Evolutionary conservation across 1,140 invertebrate genomes (phyloP).

Genomic region (Platyura marginata): DNA sequence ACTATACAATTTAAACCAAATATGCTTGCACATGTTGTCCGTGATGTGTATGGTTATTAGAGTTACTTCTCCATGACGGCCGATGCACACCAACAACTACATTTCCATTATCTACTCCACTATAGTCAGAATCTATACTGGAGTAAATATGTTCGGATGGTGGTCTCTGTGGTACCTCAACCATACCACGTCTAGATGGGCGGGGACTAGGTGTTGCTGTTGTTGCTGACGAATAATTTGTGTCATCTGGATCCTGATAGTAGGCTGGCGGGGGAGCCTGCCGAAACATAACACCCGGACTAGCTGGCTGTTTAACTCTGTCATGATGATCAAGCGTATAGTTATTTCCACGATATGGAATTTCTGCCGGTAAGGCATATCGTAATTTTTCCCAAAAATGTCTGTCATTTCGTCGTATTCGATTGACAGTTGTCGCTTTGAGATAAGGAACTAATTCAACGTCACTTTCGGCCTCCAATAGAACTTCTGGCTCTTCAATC

Average conservation of each 20-base stretch:
- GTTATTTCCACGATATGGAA: constrained; percentile 37
- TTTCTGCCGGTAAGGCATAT: constrained; percentile 60
- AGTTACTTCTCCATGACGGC: constrained; percentile 1
- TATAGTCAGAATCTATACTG: constrained; percentile 66
- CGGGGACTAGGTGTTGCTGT: constrained; percentile 40
- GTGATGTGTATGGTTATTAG: constrained; percentile 7
- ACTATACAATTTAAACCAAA: constrained; percentile 14
- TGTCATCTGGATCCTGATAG: constrained; percentile 26
- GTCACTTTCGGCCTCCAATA: constrained; percentile 56
- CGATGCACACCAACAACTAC: constrained; percentile 17
- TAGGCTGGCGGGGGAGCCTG: constrained; percentile 25
- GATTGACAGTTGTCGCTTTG: constrained; percentile 66
- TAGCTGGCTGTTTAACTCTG: constrained; percentile 35
- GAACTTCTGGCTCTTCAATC: constrained; percentile 56
- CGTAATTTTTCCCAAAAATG: constrained; percentile 80
- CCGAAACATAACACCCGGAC: constrained; percentile 24
- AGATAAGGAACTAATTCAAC: constrained; percentile 73
- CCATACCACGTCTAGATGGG: constrained; percentile 32
- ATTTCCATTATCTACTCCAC: constrained; percentile 22
- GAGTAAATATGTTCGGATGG: constrained; percentile 70
- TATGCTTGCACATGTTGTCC: constrained; percentile 16
- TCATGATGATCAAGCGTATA: constrained; percentile 37
- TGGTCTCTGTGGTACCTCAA: constrained; percentile 35
- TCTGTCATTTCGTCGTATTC: constrained; percentile 70
- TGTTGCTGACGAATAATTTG: constrained; percentile 39